Base-by-base conservation (phyloP, 2,888 invertebrate species). In the Tachina lurida region DNA sequence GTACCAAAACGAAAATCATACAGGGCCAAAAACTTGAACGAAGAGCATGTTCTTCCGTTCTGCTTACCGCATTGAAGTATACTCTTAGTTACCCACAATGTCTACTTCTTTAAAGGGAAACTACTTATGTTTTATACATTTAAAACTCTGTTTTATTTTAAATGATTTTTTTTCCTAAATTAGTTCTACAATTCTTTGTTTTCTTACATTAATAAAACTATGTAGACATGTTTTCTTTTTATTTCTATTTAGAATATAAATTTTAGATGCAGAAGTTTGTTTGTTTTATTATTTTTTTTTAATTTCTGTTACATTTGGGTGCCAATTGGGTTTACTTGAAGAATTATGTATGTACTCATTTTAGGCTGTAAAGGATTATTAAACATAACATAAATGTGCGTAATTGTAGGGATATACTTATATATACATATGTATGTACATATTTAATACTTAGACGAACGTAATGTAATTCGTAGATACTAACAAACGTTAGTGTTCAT, bases 101-200 rank as follows among this genome's bases (percentile, higher is more conserved):
- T 31, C 19, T 22, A 19, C 5, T 65, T 22, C 3, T 15, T 10
- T 9, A 47, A 65, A 10, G 7, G 7, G 0, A 43, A 60, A 39
- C 13, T 22, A 7, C 52, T 84, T 15, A 17, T 7, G 31, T 31
- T 75, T 85, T 78, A 52, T 79, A 85, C 85, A 82, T 65, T 75
- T 75, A 85, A 85, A 73, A 85, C 74, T 85, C 45, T 71, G 52
- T 39, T 31, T 70, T 70, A 47, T 79, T 73, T 67, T 10, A 60
- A 70, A 43, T 74, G 41, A 39, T 74, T 60, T 22, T 60, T 22
- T 63, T 54, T 56, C 12, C 41, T 82, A 68, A 68, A 62, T 68
- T 54, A 49, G 4, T 67, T 74, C 31, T 62, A 39, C 31, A 49
- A 31, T 39, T 62, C 45, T 52, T 43, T 47, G 15, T 5, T 71